A percentile compares a stretch with the other conserved stretches of the same genome.
phyloP scores from a whole-genome alignment of 2,113 vertebrate species.

The Phalacrocorax carbo region DNA sequence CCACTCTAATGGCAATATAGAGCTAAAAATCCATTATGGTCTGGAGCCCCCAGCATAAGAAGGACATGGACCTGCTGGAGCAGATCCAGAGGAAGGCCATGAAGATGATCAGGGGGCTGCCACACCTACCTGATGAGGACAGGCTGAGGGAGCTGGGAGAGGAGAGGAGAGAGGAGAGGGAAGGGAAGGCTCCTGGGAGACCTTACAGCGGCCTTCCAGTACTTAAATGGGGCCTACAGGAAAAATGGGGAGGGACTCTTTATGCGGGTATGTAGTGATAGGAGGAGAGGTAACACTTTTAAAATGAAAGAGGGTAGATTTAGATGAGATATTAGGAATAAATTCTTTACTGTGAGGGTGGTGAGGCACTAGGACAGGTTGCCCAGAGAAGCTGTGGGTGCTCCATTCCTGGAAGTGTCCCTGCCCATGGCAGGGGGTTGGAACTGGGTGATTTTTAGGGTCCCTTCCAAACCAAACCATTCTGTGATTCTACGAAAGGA shows the following conservation, averaged over 20 bases:
- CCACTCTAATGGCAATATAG: not conserved
- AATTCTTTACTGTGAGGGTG: not conserved
- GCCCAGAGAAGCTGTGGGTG: not conserved
- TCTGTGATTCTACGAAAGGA: not conserved
- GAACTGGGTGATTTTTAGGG: not conserved
- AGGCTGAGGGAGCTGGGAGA: not conserved
- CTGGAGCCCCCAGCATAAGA: not conserved
- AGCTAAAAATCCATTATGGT: too few species aligned
- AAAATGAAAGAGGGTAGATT: not conserved
- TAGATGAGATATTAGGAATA: too few species aligned
- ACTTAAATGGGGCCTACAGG: not conserved
- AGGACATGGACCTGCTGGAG: not conserved
- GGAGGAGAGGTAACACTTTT: not conserved
- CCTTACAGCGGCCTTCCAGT: not conserved
- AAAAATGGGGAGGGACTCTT: not conserved
- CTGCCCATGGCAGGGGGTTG: not conserved
- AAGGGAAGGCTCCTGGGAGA: not conserved
- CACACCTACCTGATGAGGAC: not conserved
- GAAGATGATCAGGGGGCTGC: not conserved
- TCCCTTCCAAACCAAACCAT: not conserved
- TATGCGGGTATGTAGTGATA: not conserved
- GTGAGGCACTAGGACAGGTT: not conserved
- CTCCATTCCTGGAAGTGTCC: not conserved
- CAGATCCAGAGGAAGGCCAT: not conserved
- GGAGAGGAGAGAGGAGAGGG: too few species aligned